A percentile compares a stretch with the other conserved stretches of the same genome.
Conservation (phyloP, 2,113 vertebrate species). For the Solenodon paradoxus region DNA sequence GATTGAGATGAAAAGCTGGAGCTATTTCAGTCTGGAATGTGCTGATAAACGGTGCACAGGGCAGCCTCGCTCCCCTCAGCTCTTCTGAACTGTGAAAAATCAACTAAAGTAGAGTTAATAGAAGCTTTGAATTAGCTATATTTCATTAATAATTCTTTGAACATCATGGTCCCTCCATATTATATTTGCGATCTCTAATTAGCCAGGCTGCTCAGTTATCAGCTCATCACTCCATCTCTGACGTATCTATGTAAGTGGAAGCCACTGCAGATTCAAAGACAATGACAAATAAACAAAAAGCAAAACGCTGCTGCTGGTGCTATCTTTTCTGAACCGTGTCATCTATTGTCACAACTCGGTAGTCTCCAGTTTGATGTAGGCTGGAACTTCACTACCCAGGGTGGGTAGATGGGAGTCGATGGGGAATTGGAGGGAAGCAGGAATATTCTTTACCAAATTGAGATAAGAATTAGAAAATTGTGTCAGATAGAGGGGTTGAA, state of each 20-base stretch:
- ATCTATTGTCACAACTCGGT: not conserved
- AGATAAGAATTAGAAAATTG: not conserved
- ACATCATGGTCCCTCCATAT: not conserved
- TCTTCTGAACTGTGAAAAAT: not conserved
- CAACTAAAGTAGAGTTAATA: not conserved
- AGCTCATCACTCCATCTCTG: not conserved
- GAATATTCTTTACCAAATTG: not conserved
- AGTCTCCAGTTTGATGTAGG: not conserved
- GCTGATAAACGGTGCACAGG: not conserved
- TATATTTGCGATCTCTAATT: not conserved
- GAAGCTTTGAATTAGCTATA: not conserved
- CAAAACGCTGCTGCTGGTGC: not conserved
- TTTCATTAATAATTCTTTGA: conserved; percentile 8
- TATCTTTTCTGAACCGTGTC: not conserved
- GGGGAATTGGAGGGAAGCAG: not conserved
- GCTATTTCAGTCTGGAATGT: not conserved
- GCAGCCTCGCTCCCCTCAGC: not conserved
- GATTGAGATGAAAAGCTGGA: not conserved
- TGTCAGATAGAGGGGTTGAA: not conserved
- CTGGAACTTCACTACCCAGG: not conserved
- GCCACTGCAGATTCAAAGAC: not conserved
- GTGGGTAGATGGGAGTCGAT: too few relatives aligned
- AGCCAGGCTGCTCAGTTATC: not conserved
- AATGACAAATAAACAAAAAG: not conserved
- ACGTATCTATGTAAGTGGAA: not conserved